A percentile compares a stretch with the other conserved stretches of the same genome.
phyloP scores from a whole-genome alignment of 2,888 invertebrate genomes.

The Nemurella pictetii region DNA sequence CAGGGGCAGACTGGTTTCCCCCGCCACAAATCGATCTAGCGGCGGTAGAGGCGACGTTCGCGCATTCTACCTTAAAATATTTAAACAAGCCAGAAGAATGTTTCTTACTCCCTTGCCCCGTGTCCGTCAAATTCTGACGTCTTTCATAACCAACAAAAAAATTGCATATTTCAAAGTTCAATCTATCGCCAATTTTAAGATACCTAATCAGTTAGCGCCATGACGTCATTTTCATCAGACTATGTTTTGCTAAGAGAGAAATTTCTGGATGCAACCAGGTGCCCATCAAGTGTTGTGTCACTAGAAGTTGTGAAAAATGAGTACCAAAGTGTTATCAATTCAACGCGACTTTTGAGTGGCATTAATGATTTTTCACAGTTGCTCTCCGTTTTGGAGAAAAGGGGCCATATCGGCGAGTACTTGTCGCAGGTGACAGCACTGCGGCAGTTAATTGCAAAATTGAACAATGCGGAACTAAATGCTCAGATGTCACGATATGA shows the following conservation, averaged over 20 bases:
- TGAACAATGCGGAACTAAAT: constrained; percentile 20
- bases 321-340: constrained; percentile 29
- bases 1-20: not conserved
- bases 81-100: not conserved
- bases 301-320: constrained; percentile 15
- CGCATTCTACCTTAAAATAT: not conserved
- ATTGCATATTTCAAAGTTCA: not conserved
- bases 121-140: not conserved
- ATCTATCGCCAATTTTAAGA: not conserved
- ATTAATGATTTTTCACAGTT: constrained; percentile 25
- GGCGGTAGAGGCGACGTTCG: not conserved
- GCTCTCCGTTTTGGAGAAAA: constrained; percentile 30
- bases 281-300: not conserved
- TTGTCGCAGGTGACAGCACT: constrained; percentile 16
- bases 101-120: not conserved
- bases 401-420: constrained; percentile 20
- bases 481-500: not conserved
- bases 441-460: not conserved
- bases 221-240: not conserved
- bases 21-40: constrained; percentile 2
- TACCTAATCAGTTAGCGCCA: not conserved
- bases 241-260: not conserved
- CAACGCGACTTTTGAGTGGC: constrained; percentile 32
- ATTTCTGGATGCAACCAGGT: not conserved
- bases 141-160: constrained; percentile 11